Conservation (phyloP, 2,888 invertebrate species). For the Andrena camellia region DNA sequence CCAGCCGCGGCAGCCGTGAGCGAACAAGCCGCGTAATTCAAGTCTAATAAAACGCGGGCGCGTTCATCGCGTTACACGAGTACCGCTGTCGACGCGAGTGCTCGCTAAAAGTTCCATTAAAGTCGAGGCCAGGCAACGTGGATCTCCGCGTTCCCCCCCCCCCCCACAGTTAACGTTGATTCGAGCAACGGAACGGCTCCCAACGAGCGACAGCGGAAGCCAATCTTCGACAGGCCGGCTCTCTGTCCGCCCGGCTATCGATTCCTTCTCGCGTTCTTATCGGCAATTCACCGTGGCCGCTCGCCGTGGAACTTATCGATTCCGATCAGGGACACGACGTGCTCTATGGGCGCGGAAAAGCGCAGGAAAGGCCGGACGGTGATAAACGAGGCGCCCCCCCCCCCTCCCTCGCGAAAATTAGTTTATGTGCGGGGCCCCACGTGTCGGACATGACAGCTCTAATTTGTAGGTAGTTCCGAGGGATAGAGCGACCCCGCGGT, state of each 20-base stretch:
- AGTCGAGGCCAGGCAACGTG: constrained; percentile 9
- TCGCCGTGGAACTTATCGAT: constrained; percentile 48
- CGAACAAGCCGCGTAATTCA: constrained; percentile 27
- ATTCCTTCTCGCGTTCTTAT: constrained; percentile 50
- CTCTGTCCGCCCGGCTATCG: constrained; percentile 50
- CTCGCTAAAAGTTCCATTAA: constrained; percentile 43
- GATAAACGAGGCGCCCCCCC: constrained; percentile 13
- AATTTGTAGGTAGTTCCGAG: constrained; percentile 33
- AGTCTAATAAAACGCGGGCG: constrained; percentile 30
- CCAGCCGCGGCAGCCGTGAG: neutral
- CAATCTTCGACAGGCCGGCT: constrained; percentile 52
- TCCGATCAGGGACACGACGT: constrained; percentile 20
- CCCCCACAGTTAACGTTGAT: constrained; percentile 37
- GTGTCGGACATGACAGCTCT: constrained; percentile 27
- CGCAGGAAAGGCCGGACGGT: constrained; percentile 29
- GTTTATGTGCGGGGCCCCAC: constrained; percentile 22
- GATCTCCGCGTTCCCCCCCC: constrained; percentile 18
- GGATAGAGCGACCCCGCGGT: neutral
- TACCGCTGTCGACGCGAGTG: constrained; percentile 17
- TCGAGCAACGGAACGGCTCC: constrained; percentile 39
- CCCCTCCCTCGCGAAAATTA: constrained; percentile 47
- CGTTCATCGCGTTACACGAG: constrained; percentile 32
- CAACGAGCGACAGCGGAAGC: constrained; percentile 30
- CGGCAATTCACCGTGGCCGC: constrained; percentile 54
- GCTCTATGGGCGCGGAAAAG: constrained; percentile 1